phyloP scores from a whole-genome alignment of 2,888 invertebrate species.

The Lasius platythorax region DNA sequence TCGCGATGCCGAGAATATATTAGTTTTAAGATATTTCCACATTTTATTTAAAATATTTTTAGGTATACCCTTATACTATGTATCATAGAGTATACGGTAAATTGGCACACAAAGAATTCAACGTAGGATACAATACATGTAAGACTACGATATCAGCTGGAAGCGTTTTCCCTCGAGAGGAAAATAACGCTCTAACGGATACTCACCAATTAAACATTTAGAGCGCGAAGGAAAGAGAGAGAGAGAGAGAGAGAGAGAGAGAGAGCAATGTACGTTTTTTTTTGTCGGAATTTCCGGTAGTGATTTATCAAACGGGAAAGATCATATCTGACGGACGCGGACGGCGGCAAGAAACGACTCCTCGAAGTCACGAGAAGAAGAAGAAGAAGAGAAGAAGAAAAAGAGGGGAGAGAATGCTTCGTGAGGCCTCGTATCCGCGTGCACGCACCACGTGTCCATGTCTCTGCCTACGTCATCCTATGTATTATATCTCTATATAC shows the following conservation, averaged over 20 bases:
- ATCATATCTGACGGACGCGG: conserved; percentile 79
- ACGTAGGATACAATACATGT: conserved; percentile 19
- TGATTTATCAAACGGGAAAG: conserved; percentile 85
- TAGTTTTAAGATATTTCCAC: not conserved
- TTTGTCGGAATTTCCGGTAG: conserved; percentile 85
- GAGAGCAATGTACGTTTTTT: conserved; percentile 78
- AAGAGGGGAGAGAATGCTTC: conserved; percentile 53
- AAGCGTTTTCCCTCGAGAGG: conserved; percentile 36
- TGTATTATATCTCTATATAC: not conserved
- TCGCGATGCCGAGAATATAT: not conserved
- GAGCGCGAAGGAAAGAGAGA: conserved; percentile 77
- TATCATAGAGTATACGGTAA: not conserved
- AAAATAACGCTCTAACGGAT: conserved; percentile 46
- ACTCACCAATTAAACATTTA: conserved; percentile 82
- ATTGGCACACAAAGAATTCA: not conserved
- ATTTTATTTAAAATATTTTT: not conserved
- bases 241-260: conserved; percentile 43
- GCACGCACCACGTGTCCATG: conserved; percentile 42
- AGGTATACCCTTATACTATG: not conserved
- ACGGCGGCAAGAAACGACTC: conserved; percentile 78
- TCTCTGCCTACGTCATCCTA: conserved; percentile 33
- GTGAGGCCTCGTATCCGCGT: conserved; percentile 56
- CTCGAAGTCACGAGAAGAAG: conserved; percentile 60
- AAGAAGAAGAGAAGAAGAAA: conserved; percentile 49
- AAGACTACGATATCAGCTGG: not conserved